A percentile compares a stretch with the other conserved stretches of the same genome.
Evolutionary conservation across 1,140 invertebrate species (phyloP).

Genomic region (Dendroctonus ponderosae): DNA sequence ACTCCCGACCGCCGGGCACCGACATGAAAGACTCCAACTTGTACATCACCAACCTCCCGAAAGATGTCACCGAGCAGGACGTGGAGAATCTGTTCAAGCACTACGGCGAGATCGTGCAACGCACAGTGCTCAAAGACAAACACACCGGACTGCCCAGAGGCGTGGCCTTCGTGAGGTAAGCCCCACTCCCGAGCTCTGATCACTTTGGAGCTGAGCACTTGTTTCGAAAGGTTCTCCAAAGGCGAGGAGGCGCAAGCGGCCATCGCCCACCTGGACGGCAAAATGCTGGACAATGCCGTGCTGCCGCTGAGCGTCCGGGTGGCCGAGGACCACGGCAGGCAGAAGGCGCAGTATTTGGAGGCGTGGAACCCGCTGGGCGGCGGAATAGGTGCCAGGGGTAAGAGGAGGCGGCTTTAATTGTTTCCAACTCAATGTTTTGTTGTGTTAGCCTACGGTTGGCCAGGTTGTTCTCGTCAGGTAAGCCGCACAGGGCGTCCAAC

Average conservation of each 20-base stretch:
- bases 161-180: conserved; percentile 89
- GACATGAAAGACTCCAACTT: conserved; percentile 94
- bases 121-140: conserved; percentile 85
- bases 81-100: conserved; percentile 81
- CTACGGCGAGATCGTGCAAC: conserved; percentile 87
- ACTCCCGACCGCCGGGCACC: conserved; percentile 85
- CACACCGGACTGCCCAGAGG: conserved; percentile 80
- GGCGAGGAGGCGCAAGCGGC: conserved; percentile 86
- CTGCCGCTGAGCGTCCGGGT: conserved; percentile 79
- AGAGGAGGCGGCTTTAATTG: conserved; percentile 33
- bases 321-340: conserved; percentile 91
- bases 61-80: conserved; percentile 77
- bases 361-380: conserved; percentile 37
- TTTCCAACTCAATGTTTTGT: background rate
- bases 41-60: conserved; percentile 89
- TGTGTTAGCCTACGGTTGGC: background rate
- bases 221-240: conserved; percentile 66
- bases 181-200: background rate
- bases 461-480: no score
- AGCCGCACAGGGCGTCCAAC: no score
- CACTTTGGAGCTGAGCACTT: conserved; percentile 1
- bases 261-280: conserved; percentile 80
- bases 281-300: conserved; percentile 76
- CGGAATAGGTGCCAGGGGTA: conserved; percentile 41
- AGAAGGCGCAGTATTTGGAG: conserved; percentile 64